Evolutionary conservation across 2,888 invertebrate genomes (phyloP).

Genomic region (Plebejus melissa): DNA sequence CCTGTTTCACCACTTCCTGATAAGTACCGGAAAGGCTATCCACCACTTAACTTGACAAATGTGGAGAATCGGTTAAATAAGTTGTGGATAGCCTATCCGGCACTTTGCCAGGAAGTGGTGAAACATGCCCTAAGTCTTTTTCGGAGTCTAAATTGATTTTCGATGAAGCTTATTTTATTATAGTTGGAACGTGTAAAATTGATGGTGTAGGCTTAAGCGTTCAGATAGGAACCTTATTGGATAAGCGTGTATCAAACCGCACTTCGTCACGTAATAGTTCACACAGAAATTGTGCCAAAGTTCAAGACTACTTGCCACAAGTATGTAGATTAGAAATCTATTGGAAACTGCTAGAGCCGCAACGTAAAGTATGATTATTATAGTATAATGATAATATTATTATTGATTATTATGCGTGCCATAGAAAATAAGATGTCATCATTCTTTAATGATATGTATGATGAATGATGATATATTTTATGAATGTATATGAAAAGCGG

Average conservation of each 20-base stretch:
- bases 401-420: not conserved
- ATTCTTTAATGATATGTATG: too few relatives aligned
- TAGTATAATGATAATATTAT: too few relatives aligned
- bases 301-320: slow-evolving; percentile 7
- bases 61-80: too few relatives aligned
- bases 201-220: not conserved
- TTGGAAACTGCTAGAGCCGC: not conserved
- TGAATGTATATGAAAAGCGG: too few relatives aligned
- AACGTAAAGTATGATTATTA: not conserved
- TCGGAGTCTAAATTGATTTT: not conserved
- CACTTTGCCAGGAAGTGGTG: too few relatives aligned
- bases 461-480: too few relatives aligned
- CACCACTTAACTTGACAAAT: too few relatives aligned
- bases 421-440: not conserved
- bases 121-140: too few relatives aligned
- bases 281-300: slow-evolving; percentile 12
- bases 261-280: slow-evolving; percentile 16
- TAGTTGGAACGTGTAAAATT: not conserved
- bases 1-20: too few relatives aligned
- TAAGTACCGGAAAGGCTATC: too few relatives aligned
- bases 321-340: slow-evolving; percentile 8
- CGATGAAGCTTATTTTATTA: not conserved
- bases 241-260: slow-evolving; percentile 24
- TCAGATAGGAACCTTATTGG: slow-evolving; percentile 1
- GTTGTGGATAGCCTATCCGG: too few relatives aligned